A percentile compares a stretch with the other conserved stretches of the same genome.
Conservation (phyloP, 2,888 invertebrate species). For the Lordiphosa fenestrarum region DNA sequence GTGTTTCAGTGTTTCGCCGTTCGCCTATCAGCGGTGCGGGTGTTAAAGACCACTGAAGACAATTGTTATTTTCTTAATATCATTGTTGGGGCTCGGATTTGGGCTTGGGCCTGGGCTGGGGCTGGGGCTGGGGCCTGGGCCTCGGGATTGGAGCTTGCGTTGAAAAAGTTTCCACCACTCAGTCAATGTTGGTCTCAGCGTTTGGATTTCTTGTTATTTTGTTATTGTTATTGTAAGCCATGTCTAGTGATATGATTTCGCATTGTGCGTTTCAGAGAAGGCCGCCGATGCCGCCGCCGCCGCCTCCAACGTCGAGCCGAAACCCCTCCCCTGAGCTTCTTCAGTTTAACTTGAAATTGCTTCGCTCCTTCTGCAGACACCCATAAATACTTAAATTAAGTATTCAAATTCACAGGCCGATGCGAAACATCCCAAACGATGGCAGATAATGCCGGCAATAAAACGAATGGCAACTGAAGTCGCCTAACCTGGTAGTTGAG, state of each 20-base stretch:
- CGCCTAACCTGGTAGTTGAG: constrained; percentile 63
- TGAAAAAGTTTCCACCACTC: constrained; percentile 50
- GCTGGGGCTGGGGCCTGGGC: no score
- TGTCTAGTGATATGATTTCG: constrained; percentile 76
- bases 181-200: constrained; percentile 64
- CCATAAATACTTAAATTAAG: constrained; percentile 45
- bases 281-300: constrained; percentile 42
- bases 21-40: constrained; percentile 75
- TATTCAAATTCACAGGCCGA: constrained; percentile 62
- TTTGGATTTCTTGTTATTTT: constrained; percentile 16
- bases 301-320: constrained; percentile 5
- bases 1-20: constrained; percentile 42
- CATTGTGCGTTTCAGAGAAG: constrained; percentile 54
- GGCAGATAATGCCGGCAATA: constrained; percentile 69
- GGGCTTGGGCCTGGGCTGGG: no score
- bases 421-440: constrained; percentile 41
- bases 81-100: constrained; percentile 53
- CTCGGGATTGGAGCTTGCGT: no score
- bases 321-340: no score
- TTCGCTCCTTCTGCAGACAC: no score
- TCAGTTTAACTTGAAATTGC: no score
- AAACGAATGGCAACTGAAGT: constrained; percentile 72
- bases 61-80: constrained; percentile 73
- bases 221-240: constrained; percentile 65
- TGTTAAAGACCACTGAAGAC: constrained; percentile 76